Conservation (phyloP, 1,140 invertebrate genomes). For the Drosophila chauvacae region DNA sequence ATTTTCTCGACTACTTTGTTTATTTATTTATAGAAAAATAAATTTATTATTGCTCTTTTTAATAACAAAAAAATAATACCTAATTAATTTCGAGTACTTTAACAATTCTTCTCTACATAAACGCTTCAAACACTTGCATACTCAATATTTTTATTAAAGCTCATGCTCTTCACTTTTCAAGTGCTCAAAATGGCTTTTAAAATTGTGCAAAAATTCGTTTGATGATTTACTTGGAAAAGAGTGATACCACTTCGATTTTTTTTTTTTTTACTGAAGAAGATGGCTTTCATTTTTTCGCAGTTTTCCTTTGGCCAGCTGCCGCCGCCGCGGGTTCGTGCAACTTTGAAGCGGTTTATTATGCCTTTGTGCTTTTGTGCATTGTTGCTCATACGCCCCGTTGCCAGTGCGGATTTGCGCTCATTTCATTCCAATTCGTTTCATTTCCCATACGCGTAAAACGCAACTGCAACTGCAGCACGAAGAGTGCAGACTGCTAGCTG, state of each 20-base stretch:
- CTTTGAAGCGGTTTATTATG: conserved; percentile 64
- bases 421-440: conserved; percentile 58
- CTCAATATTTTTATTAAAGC: background rate
- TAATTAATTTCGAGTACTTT: background rate
- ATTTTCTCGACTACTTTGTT: background rate
- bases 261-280: conserved; percentile 9
- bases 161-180: conserved; percentile 2
- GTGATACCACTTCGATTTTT: conserved; percentile 37
- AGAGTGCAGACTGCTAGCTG: conserved; percentile 2
- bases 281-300: conserved; percentile 30
- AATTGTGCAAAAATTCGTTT: conserved; percentile 7
- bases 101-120: background rate
- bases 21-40: background rate
- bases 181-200: background rate
- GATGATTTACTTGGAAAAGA: conserved; percentile 18
- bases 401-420: conserved; percentile 59
- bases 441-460: conserved; percentile 44
- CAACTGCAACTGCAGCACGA: conserved; percentile 32
- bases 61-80: background rate
- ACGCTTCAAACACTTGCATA: background rate
- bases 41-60: too few species aligned
- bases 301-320: conserved; percentile 27
- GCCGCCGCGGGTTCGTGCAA: conserved; percentile 1
- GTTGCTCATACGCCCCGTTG: conserved; percentile 72
- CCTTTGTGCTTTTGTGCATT: conserved; percentile 60